Percentiles rank a stretch among this genome's conserved stretches.
Conservation (phyloP, 2,888 invertebrate genomes). For the Ceramica pisi region DNA sequence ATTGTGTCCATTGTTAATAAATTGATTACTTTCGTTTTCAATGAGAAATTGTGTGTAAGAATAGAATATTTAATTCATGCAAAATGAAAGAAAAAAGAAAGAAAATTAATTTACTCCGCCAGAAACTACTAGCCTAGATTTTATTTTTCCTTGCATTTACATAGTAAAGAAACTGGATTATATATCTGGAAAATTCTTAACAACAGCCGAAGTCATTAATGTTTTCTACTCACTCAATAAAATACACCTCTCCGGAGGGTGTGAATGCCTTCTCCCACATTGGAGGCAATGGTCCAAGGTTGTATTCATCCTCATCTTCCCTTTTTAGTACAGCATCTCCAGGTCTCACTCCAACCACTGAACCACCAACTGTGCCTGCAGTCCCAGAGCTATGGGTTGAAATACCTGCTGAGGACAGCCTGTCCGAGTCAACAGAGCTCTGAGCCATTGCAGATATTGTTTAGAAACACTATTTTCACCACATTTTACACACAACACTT, state of each 20-base stretch:
- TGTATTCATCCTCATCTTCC: conserved; percentile 93
- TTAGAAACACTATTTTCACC: conserved; percentile 52
- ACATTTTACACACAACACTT: conserved; percentile 54
- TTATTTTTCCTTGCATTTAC: not conserved
- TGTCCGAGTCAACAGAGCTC: conserved; percentile 87
- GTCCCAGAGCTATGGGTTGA: conserved; percentile 89
- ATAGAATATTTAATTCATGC: not conserved
- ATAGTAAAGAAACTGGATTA: not conserved
- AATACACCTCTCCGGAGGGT: conserved; percentile 98
- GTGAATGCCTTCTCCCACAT: conserved; percentile 99
- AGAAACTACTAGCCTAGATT: too few species aligned
- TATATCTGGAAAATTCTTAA: not conserved
- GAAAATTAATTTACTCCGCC: too few species aligned
- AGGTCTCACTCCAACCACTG: conserved; percentile 86
- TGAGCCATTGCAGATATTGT: conserved; percentile 80
- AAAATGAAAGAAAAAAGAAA: too few species aligned
- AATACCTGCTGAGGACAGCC: conserved; percentile 88
- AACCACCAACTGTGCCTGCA: conserved; percentile 87
- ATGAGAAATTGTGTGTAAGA: not conserved
- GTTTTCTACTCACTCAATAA: conserved; percentile 96
- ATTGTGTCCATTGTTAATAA: conserved; percentile 17
- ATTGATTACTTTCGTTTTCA: not conserved
- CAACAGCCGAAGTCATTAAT: not conserved
- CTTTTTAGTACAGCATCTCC: conserved; percentile 83
- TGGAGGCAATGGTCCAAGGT: conserved; percentile 97